Percentiles rank a stretch among this genome's conserved stretches.
Evolutionary conservation across 2,888 invertebrate genomes (phyloP).

Genomic region (Leptinotarsa haldemani): DNA sequence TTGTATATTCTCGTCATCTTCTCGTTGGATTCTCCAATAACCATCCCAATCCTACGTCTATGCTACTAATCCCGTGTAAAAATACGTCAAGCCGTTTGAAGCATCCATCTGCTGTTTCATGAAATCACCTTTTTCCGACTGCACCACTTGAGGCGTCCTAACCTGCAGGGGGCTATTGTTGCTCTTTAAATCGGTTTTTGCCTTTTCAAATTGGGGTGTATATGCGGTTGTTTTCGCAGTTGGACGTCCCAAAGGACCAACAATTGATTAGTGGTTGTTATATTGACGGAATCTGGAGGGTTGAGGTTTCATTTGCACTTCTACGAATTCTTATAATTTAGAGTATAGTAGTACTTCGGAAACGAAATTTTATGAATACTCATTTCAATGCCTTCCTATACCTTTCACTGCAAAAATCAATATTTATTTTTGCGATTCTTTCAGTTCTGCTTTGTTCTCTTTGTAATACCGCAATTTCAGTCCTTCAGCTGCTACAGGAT

Average conservation of each 20-base stretch:
- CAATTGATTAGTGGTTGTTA: slow-evolving; percentile 25
- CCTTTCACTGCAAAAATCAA: slow-evolving; percentile 5
- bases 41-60: slow-evolving; percentile 16
- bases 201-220: slow-evolving; percentile 57
- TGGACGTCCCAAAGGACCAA: slow-evolving; percentile 52
- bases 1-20: too few species aligned
- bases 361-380: not conserved
- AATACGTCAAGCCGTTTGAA: slow-evolving; percentile 28
- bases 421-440: slow-evolving; percentile 1
- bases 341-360: slow-evolving; percentile 1
- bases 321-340: slow-evolving; percentile 18
- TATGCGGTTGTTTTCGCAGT: slow-evolving; percentile 63
- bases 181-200: slow-evolving; percentile 56
- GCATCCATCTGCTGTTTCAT: slow-evolving; percentile 57
- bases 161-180: slow-evolving; percentile 59
- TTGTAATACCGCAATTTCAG: slow-evolving; percentile 1
- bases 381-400: not conserved
- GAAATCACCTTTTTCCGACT: slow-evolving; percentile 50
- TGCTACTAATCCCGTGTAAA: slow-evolving; percentile 31
- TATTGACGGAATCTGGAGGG: slow-evolving; percentile 18
- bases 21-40: too few species aligned
- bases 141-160: slow-evolving; percentile 55
- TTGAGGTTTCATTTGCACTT: slow-evolving; percentile 23
- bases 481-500: slow-evolving; percentile 10
- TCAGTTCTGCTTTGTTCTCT: not conserved